Evolutionary conservation across 2,888 invertebrate species (phyloP).

Genomic region (Agrochola macilenta): DNA sequence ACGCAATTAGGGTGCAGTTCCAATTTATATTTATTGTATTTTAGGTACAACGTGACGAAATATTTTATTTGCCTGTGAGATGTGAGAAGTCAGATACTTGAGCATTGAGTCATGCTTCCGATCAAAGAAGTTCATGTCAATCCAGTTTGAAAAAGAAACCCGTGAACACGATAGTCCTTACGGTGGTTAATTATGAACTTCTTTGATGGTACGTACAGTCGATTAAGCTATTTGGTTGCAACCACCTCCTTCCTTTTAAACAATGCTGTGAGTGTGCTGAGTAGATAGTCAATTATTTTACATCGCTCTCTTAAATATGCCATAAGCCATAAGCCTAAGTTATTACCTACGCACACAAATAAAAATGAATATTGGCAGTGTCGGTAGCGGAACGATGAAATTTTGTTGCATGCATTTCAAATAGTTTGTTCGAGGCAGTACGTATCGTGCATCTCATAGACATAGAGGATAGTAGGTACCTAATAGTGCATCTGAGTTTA

Average conservation of each 20-base stretch:
- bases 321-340: background rate
- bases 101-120: background rate
- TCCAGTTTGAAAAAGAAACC: too few relatives aligned
- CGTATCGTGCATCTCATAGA: background rate
- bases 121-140: too few relatives aligned
- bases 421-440: background rate
- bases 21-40: background rate
- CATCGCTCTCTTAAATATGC: background rate
- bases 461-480: background rate
- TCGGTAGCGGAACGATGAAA: background rate
- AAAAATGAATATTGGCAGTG: background rate
- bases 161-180: too few relatives aligned
- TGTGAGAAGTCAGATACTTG: too few relatives aligned
- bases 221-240: background rate
- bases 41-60: constrained; percentile 1
- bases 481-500: background rate
- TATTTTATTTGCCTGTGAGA: background rate
- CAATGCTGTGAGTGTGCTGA: background rate
- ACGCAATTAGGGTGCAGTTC: background rate
- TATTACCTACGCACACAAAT: background rate
- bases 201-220: background rate
- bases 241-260: background rate
- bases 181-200: too few relatives aligned
- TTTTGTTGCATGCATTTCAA: background rate
- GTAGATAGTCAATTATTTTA: background rate